Evolutionary conservation across 2,888 invertebrate species (phyloP), one percentile per base, ranked within the genome.

Genomic region (Hipparchia semele): DNA sequence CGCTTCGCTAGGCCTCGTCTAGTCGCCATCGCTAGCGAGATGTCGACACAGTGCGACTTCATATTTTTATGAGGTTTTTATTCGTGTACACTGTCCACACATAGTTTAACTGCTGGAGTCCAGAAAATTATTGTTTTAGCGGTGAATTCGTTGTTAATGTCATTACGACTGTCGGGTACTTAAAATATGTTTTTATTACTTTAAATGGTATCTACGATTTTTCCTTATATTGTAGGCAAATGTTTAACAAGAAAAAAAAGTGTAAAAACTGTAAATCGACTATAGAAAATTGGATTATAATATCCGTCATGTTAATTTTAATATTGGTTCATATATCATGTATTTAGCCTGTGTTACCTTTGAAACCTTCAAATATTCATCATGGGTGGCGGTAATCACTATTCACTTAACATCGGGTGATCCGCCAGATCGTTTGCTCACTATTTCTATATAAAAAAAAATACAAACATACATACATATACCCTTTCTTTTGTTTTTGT

Each of bases 41-140:
- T 89, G 88, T 90, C 87, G 82, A 83, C 87, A 79, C 88, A 85
- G 88, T 84, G 82, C 86, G 88, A 89, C 86, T 84, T 91, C 88
- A 87, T 87, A 89, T 87, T 92, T 91, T 92, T 89, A 91, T 90
- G 85, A 83, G 80, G 82, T 82, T 84, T 86, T 87, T 87, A 87
- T 84, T 77, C 79, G 76, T 82, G 80, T 79, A 79, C 79, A 82
- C 82, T 90, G 90, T 90, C 90, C 85, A 84, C 89, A 89, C 87
- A 83, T 89, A 86, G 88, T 88, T 87, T 85, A 86, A 85, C 80
- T 86, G 86, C 85, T 84, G 85, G 86, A 83, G 83, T 81, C 82
- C 84, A 83, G 80, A 84, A 23, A 89, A 86, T 85, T 86, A 88
- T 88, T 83, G 84, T 86, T 86, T 82, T 82, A 80, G 76, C 72